phyloP scores from a whole-genome alignment of 2,113 vertebrate species.

The Myanophis thanlyinensis region DNA sequence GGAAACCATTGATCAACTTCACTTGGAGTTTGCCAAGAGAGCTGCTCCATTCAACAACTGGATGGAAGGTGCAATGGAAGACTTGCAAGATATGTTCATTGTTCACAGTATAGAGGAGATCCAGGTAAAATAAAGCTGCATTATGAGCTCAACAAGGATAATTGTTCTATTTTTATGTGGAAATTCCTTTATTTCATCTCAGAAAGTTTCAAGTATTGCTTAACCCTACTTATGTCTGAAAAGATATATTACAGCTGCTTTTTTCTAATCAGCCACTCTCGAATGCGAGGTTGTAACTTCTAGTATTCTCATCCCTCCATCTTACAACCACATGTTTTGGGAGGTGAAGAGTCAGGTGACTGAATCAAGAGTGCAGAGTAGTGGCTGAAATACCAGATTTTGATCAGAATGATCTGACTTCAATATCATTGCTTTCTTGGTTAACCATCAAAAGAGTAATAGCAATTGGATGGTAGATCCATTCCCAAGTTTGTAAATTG shows the following conservation, averaged over 20 bases:
- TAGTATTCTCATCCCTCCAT: neutral
- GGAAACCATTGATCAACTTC: constrained; percentile 81
- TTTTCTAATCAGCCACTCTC: neutral
- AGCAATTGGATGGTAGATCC: neutral
- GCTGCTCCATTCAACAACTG: constrained; percentile 84
- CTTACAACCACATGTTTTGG: neutral
- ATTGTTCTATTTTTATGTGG: neutral
- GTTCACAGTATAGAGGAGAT: constrained; percentile 95
- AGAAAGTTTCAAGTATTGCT: neutral
- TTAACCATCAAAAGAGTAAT: neutral
- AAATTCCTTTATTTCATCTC: neutral
- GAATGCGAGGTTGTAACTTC: neutral
- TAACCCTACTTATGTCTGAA: neutral
- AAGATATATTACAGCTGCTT: neutral
- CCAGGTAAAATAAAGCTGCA: constrained; percentile 76
- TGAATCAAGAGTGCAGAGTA: neutral
- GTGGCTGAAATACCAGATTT: neutral
- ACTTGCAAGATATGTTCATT: constrained; percentile 89
- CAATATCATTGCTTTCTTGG: neutral
- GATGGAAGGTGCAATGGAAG: constrained; percentile 89
- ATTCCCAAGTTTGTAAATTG: neutral
- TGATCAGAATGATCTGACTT: neutral
- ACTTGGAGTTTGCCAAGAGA: constrained; percentile 81
- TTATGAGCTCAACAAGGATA: constrained; percentile 14
- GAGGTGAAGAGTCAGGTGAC: neutral